Percentiles rank a stretch among this genome's conserved stretches.
These are phyloP conservation scores for Urophycis tenuis DNA, from an alignment of 2,797 vertebrate genomes.

Conservation along the genomic window DNA sequence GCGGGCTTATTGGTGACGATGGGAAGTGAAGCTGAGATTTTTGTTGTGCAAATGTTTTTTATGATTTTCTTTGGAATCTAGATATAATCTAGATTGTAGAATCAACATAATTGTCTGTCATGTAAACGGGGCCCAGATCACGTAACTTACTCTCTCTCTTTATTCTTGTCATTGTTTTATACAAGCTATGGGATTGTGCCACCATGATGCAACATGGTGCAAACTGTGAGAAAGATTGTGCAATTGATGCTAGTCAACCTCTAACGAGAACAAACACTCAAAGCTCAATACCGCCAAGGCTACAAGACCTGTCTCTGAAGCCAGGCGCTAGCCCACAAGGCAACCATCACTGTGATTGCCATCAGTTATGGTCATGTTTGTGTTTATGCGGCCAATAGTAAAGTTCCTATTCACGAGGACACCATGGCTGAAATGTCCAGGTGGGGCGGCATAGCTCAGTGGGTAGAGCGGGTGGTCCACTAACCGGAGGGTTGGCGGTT, in stretches of 20 bases:
- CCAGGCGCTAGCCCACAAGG: background rate
- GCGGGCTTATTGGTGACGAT: background rate
- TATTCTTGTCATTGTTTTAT: constrained; percentile 30
- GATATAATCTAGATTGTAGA: background rate
- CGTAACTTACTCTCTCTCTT: constrained; percentile 13
- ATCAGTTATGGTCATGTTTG: background rate
- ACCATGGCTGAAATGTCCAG: background rate
- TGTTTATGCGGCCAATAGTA: background rate
- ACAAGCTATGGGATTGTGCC: constrained; percentile 49
- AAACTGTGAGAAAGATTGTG: constrained; percentile 52
- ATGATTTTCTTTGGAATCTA: too few relatives aligned
- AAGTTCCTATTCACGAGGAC: background rate
- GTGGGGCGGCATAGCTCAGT: too few relatives aligned
- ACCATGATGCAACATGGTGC: constrained; percentile 61
- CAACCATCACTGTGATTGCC: background rate
- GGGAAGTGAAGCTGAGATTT: background rate
- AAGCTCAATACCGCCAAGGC: background rate
- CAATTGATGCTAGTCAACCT: background rate
- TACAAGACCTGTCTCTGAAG: background rate
- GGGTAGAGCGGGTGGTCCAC: too few relatives aligned
- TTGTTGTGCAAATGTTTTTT: too few relatives aligned
- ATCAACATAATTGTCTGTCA: background rate
- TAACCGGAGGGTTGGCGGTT: too few relatives aligned
- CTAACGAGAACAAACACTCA: background rate
- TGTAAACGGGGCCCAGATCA: background rate